Conservation (phyloP, 2,888 invertebrate species). For the Aphrophora alni region DNA sequence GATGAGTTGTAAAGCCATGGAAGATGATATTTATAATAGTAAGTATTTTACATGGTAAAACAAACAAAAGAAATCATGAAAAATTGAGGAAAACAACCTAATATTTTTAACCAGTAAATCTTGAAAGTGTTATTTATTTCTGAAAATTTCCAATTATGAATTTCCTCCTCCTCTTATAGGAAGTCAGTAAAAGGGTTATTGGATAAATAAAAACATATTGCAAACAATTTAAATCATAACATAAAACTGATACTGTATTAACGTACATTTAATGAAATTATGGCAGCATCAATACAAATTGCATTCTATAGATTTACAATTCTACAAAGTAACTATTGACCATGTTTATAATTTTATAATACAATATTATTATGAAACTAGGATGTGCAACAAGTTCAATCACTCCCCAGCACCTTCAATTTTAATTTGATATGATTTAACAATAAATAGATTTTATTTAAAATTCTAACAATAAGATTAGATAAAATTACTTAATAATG, state of each 20-base stretch:
- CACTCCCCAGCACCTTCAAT: background rate
- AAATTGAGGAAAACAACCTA: too few relatives aligned
- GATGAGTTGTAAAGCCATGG: too few relatives aligned
- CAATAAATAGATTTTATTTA: background rate
- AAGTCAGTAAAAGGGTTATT: too few relatives aligned
- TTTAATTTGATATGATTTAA: background rate
- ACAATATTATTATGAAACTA: background rate
- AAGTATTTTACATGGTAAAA: too few relatives aligned
- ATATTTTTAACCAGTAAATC: too few relatives aligned
- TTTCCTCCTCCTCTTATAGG: too few relatives aligned
- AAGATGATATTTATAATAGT: too few relatives aligned
- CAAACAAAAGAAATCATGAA: too few relatives aligned
- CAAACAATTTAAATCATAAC: background rate
- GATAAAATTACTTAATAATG: background rate
- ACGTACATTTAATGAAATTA: conserved; percentile 36
- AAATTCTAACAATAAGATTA: background rate
- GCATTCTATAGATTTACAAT: conserved; percentile 22
- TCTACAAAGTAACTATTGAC: conserved; percentile 36
- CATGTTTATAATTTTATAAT: conserved; percentile 16
- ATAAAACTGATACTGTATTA: conserved; percentile 14
- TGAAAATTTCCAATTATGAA: too few relatives aligned
- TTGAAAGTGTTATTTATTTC: too few relatives aligned
- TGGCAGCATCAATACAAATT: conserved; percentile 37
- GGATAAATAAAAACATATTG: too few relatives aligned
- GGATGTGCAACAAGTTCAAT: background rate